Evolutionary conservation across 2,888 invertebrate genomes (phyloP), one percentile per base, ranked within the genome.

Genomic region (Leptarthrus brevirostris): DNA sequence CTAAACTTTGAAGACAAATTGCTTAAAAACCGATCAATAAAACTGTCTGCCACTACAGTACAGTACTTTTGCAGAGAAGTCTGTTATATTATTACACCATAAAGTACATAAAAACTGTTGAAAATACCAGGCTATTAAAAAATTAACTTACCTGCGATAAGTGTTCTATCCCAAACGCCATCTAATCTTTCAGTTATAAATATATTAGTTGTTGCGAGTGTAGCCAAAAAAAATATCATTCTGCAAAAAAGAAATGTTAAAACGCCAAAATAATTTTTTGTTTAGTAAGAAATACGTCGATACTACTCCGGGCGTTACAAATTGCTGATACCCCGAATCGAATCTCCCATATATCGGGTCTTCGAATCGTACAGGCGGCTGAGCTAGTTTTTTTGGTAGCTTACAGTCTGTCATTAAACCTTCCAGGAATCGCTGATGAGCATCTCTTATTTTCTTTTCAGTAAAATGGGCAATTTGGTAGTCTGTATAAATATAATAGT

Each of bases 141-240:
- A n/a, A n/a, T n/a, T n/a, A n/a, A 87, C 47, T 74, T 52, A 77
- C 79, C 95, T 76, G 96, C 93, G 4, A 95, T 93, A 0, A 94
- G 87, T 73, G 93, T 93, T 75, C 96, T 87, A 82, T 96, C 94
- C 91, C 96, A 92, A 76, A 96, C 90, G 3, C 96, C 95, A 82
- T 94, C 94, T 79, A 90, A 87, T 36, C 92, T 89, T 82, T 95
- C 95, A 0, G 91, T 87, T 76, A 95, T 92, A 81, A 95, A 91
- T 20, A 93, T 90, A 1, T 93, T 89, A 0, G 95, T 92, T 0
- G 95, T 95, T 81, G 95, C 89, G 47, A 94, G 89, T 0, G 94
- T 91, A 0, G 95, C 91, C 86, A 96, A 86, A 86, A 96, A 94
- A 86, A 93, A 96, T 40, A 93, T 89, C 80, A 95, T 90, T 24